Conservation (phyloP, 2,888 invertebrate species). For the Phragmatobia fuliginosa region DNA sequence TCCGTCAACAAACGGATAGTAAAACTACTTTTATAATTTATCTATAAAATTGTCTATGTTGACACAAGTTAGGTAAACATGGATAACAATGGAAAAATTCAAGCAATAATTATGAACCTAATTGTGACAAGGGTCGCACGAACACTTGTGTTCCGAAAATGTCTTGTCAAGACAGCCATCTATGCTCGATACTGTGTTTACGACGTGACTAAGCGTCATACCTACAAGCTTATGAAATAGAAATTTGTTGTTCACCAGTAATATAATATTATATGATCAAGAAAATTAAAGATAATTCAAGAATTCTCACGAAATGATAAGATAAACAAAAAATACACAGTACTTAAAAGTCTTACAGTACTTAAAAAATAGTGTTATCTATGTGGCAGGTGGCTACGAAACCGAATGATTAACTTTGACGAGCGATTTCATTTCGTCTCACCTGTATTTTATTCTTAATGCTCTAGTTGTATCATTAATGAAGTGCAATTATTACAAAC, state of each 20-base stretch:
- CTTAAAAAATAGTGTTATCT: neutral
- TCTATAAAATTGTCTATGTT: too few species aligned
- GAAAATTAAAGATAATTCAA: neutral
- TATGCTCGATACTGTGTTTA: conserved; percentile 30
- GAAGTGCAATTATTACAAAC: too few species aligned
- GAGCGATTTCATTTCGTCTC: too few species aligned
- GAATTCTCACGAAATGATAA: neutral
- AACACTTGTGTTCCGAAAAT: conserved; percentile 66
- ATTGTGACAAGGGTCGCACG: conserved; percentile 74
- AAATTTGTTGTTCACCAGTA: conserved; percentile 5
- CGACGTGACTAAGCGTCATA: conserved; percentile 23
- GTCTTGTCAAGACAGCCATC: conserved; percentile 45
- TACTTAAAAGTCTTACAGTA: neutral
- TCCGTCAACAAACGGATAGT: too few species aligned
- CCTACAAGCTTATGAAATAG: neutral
- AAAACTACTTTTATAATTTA: too few species aligned
- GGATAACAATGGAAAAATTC: conserved; percentile 26
- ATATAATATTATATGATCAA: neutral
- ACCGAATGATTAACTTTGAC: too few species aligned
- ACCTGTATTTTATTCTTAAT: too few species aligned
- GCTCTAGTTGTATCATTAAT: too few species aligned
- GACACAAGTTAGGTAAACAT: conserved; percentile 2
- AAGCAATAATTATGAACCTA: conserved; percentile 65
- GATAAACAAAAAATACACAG: neutral
- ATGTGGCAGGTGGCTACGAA: too few species aligned